phyloP scores from a whole-genome alignment of 2,113 vertebrate species.

The Polypterus bichir region DNA sequence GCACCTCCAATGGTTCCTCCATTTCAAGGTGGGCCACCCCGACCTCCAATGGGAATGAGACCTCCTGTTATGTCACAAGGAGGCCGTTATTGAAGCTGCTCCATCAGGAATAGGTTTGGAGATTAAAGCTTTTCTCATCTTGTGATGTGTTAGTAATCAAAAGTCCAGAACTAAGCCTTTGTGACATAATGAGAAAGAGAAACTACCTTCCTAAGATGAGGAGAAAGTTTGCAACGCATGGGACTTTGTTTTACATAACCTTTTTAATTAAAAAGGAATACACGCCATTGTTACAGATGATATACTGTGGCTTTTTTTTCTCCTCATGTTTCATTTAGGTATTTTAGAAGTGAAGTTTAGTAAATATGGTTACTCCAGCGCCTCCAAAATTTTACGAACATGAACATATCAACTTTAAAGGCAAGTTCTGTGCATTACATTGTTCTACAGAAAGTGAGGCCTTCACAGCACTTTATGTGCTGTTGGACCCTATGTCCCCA shows the following conservation, averaged over 20 bases:
- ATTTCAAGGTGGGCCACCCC: conserved; percentile 87
- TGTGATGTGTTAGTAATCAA: conserved; percentile 77
- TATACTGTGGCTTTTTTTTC: conserved; percentile 89
- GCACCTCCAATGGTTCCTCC: conserved; percentile 89
- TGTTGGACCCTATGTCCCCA: conserved; percentile 98
- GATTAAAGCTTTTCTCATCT: conserved; percentile 94
- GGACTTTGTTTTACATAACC: conserved; percentile 73
- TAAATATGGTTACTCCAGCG: conserved; percentile 96
- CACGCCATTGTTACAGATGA: conserved; percentile 77
- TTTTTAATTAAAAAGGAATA: conserved; percentile 62
- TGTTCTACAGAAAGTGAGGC: conserved; percentile 72
- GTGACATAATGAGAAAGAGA: conserved; percentile 73
- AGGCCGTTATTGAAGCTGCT: conserved; percentile 88
- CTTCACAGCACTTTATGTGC: conserved; percentile 89
- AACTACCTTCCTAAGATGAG: conserved; percentile 54
- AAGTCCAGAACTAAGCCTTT: conserved; percentile 62
- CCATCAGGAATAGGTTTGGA: conserved; percentile 87
- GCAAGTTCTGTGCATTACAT: conserved; percentile 90
- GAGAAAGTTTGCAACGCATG: conserved; percentile 53
- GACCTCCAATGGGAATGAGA: conserved; percentile 92
- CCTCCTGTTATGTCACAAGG: conserved; percentile 97
- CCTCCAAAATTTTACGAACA: conserved; percentile 97
- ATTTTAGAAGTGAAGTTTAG: conserved; percentile 97
- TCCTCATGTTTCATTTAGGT: conserved; percentile 91
- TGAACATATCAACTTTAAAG: conserved; percentile 90